Evolutionary conservation across 2,797 vertebrate genomes (phyloP).

Genomic region (Buphagus erythrorhynchus): DNA sequence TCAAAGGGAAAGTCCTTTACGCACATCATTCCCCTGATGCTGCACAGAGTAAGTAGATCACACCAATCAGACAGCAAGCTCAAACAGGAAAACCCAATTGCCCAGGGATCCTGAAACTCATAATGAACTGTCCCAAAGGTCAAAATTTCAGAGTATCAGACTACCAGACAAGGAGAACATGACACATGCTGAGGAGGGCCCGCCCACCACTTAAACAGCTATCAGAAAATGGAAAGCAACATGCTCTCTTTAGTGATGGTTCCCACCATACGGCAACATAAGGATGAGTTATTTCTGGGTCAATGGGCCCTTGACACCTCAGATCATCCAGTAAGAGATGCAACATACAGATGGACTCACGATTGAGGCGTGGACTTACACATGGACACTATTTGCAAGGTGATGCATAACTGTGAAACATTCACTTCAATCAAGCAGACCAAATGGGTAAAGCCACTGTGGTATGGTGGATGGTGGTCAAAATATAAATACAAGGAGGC

Average conservation of each 20-base stretch:
- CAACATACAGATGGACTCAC: background rate
- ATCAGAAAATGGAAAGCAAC: background rate
- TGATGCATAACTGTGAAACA: background rate
- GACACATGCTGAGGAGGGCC: background rate
- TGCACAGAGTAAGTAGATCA: fast-evolving
- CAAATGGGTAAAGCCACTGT: background rate
- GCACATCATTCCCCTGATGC: background rate
- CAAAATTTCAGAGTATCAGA: background rate
- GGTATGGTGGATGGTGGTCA: background rate
- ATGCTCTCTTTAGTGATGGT: background rate
- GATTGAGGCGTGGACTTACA: fast-evolving
- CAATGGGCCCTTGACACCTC: fast-evolving
- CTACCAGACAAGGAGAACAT: background rate
- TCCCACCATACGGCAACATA: background rate
- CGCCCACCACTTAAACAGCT: background rate
- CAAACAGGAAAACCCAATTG: background rate
- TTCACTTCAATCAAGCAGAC: background rate
- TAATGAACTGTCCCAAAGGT: background rate
- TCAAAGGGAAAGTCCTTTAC: background rate
- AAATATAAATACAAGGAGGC: background rate
- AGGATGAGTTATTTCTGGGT: background rate
- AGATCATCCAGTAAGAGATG: background rate
- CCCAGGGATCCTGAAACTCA: background rate
- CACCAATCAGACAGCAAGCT: no score
- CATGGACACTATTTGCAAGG: background rate